Evolutionary conservation across 2,113 vertebrate genomes (phyloP).

Genomic region (Corythoichthys intestinalis): DNA sequence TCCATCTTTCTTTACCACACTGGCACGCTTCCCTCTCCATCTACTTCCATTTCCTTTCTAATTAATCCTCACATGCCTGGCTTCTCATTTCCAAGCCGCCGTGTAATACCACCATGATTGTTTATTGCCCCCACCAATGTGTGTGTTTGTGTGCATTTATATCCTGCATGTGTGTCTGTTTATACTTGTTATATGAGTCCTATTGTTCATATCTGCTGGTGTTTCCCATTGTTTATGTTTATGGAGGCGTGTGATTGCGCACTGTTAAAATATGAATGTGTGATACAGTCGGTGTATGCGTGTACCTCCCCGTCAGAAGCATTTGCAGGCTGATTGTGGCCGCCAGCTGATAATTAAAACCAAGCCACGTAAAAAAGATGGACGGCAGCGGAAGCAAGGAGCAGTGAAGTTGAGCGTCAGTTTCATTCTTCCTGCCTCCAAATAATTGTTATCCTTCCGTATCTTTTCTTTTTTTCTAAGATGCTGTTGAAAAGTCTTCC

Average conservation of each 20-base stretch:
- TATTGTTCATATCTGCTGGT: conserved; percentile 37
- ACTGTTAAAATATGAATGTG: conserved; percentile 9
- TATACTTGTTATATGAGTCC: not conserved
- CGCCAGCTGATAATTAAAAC: conserved; percentile 6
- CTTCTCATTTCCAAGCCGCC: conserved; percentile 5
- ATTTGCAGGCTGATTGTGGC: not conserved
- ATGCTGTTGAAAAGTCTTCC: not conserved
- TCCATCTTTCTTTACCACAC: not conserved
- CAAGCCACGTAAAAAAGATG: not conserved
- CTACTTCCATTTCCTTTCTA: not conserved
- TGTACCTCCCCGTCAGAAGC: conserved; percentile 2
- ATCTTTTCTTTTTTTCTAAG: not conserved
- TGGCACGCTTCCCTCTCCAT: not conserved
- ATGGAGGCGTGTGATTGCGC: conserved; percentile 30
- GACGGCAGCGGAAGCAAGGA: not conserved
- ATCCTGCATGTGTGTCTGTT: conserved; percentile 7
- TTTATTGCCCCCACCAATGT: not conserved
- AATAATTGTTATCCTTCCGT: not conserved
- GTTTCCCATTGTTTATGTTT: conserved; percentile 55
- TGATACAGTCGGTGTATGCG: not conserved
- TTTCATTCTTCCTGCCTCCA: not conserved
- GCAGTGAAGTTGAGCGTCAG: conserved; percentile 4
- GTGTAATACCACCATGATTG: not conserved
- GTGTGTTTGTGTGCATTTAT: not conserved
- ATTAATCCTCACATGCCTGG: not conserved